Conservation (phyloP, 2,888 invertebrate genomes). For the Lasioglossum figueresi region DNA sequence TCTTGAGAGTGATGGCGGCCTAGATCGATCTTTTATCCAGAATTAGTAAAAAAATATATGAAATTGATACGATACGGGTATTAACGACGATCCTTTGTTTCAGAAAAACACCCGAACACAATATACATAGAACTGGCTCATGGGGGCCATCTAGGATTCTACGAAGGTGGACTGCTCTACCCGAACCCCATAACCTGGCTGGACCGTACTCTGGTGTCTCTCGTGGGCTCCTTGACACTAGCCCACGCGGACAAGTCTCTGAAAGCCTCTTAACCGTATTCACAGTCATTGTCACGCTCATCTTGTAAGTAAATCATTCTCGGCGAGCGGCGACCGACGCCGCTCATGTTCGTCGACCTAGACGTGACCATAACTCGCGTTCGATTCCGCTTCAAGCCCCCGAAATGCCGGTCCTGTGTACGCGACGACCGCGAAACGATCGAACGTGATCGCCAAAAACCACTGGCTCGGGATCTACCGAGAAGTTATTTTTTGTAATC, state of each 20-base stretch:
- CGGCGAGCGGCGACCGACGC: conserved; percentile 11
- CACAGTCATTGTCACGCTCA: conserved; percentile 41
- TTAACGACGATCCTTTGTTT: conserved; percentile 36
- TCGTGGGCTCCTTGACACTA: conserved; percentile 90
- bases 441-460: not conserved
- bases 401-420: conserved; percentile 6
- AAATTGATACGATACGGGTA: not conserved
- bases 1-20: no score
- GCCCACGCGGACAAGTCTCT: conserved; percentile 84
- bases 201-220: conserved; percentile 93
- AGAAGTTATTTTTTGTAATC: conserved; percentile 10
- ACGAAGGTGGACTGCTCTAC: conserved; percentile 94
- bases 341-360: conserved; percentile 47
- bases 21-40: not conserved
- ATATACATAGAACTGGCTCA: conserved; percentile 93
- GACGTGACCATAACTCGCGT: conserved; percentile 1
- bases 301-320: conserved; percentile 46
- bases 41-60: not conserved
- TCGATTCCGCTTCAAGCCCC: conserved; percentile 17
- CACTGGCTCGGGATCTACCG: not conserved
- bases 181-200: conserved; percentile 97
- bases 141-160: conserved; percentile 97
- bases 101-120: conserved; percentile 88
- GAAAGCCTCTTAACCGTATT: conserved; percentile 77
- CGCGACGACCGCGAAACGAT: conserved; percentile 10